phyloP scores from a whole-genome alignment of 2,888 invertebrate genomes.

The Aleiodes alternator region DNA sequence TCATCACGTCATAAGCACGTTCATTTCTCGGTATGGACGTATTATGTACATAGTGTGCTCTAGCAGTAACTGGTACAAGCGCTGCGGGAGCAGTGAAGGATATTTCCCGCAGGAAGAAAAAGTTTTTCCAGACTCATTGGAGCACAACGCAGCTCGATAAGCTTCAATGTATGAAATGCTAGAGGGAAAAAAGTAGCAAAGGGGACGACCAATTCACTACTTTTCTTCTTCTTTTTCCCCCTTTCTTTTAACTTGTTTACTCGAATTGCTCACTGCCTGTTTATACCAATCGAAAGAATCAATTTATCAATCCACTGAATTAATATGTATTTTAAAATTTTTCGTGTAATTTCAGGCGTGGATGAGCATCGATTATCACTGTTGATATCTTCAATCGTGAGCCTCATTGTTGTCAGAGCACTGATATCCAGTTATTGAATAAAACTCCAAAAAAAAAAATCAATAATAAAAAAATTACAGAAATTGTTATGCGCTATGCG shows the following conservation, averaged over 20 bases:
- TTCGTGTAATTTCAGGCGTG: conserved; percentile 37
- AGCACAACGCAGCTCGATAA: conserved; percentile 26
- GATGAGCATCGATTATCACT: conserved; percentile 29
- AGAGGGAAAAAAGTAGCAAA: background rate
- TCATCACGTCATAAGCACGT: conserved; percentile 26
- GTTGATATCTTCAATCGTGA: conserved; percentile 20
- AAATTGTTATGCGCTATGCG: conserved; percentile 18
- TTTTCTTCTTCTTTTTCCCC: background rate
- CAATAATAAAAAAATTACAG: background rate
- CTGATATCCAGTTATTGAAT: conserved; percentile 18
- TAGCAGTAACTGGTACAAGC: conserved; percentile 36
- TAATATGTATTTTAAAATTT: conserved; percentile 1
- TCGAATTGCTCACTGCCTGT: no score
- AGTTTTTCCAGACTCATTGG: conserved; percentile 37
- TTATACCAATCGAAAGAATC: no score
- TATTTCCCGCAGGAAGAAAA: conserved; percentile 46
- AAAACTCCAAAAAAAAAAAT: background rate
- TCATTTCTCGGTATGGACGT: conserved; percentile 18
- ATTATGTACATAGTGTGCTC: conserved; percentile 11
- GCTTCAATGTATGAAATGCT: conserved; percentile 41
- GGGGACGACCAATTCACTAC: background rate
- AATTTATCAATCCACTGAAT: conserved; percentile 9
- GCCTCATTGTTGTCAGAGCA: conserved; percentile 19
- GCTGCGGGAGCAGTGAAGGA: conserved; percentile 38
- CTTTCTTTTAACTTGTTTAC: conserved; percentile 31